Conservation (phyloP, 2,888 invertebrate species). For the Glomeris marginata region DNA sequence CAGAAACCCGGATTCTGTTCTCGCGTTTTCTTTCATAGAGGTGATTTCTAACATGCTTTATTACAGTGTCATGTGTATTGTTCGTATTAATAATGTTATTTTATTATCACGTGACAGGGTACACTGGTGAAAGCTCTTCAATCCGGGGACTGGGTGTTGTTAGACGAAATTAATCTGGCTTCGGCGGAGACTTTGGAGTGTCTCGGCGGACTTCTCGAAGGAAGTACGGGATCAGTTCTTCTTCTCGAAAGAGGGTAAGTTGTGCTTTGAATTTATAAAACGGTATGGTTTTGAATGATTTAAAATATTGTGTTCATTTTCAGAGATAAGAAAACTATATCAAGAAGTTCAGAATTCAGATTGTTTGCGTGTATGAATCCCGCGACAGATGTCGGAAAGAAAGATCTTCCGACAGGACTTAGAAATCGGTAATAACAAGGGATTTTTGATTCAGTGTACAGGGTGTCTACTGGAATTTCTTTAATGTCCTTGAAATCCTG, state of each 20-base stretch:
- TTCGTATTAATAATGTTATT: constrained; percentile 3
- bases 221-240: constrained; percentile 59
- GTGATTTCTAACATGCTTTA: no score
- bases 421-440: constrained; percentile 65
- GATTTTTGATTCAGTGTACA: constrained; percentile 3
- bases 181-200: constrained; percentile 93
- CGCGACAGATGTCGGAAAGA: constrained; percentile 96
- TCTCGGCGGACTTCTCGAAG: constrained; percentile 75
- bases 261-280: neutral
- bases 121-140: constrained; percentile 76
- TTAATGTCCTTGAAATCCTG: no score
- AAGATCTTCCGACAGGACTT: constrained; percentile 80
- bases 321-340: constrained; percentile 59
- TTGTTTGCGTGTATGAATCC: constrained; percentile 99
- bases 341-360: constrained; percentile 70
- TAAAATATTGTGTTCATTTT: constrained; percentile 5
- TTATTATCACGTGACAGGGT: constrained; percentile 39
- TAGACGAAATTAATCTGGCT: constrained; percentile 97
- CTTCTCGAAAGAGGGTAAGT: constrained; percentile 65
- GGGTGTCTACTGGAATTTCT: constrained; percentile 3
- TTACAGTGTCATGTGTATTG: no score
- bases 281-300: constrained; percentile 1
- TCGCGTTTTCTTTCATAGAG: constrained; percentile 83
- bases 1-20: constrained; percentile 44
- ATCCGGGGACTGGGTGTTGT: constrained; percentile 80